Evolutionary conservation across 2,888 invertebrate species (phyloP).

Genomic region (Lepidocyrtinus sp.): DNA sequence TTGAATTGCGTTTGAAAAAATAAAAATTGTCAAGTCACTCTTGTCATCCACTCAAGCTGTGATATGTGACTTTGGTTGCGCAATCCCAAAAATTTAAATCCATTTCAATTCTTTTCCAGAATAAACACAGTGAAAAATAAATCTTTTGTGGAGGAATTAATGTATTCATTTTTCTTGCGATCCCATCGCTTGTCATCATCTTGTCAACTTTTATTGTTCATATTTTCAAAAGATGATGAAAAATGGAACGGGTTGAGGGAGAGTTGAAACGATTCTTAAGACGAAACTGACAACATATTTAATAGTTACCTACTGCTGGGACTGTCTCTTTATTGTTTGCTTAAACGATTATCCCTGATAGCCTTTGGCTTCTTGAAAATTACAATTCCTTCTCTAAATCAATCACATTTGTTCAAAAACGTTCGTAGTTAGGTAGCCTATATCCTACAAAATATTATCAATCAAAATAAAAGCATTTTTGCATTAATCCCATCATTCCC

Average conservation of each 20-base stretch:
- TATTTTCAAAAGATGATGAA: constrained; percentile 2
- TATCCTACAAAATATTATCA: no score
- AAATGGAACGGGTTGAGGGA: constrained; percentile 13
- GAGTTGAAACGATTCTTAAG: neutral
- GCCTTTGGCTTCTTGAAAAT: constrained; percentile 5
- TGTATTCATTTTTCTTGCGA: neutral
- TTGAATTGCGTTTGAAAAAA: neutral
- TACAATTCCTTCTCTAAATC: neutral
- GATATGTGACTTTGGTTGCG: neutral
- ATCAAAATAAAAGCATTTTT: no score
- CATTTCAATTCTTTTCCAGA: constrained; percentile 7
- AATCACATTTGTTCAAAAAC: constrained; percentile 5
- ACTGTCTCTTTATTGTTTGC: neutral
- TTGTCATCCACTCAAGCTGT: constrained; percentile 7
- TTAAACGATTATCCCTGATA: neutral
- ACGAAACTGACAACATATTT: neutral
- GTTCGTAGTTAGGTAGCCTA: no score
- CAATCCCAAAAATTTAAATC: neutral
- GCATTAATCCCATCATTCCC: no score
- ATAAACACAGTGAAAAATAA: constrained; percentile 13
- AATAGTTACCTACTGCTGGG: neutral
- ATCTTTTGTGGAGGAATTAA: neutral
- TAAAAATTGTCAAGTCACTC: constrained; percentile 41
- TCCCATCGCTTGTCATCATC: constrained; percentile 2
- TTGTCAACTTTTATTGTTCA: constrained; percentile 6